Evolutionary conservation across 2,113 vertebrate genomes (phyloP), one percentile per base, ranked within the genome.

Genomic region (Chauna torquata): DNA sequence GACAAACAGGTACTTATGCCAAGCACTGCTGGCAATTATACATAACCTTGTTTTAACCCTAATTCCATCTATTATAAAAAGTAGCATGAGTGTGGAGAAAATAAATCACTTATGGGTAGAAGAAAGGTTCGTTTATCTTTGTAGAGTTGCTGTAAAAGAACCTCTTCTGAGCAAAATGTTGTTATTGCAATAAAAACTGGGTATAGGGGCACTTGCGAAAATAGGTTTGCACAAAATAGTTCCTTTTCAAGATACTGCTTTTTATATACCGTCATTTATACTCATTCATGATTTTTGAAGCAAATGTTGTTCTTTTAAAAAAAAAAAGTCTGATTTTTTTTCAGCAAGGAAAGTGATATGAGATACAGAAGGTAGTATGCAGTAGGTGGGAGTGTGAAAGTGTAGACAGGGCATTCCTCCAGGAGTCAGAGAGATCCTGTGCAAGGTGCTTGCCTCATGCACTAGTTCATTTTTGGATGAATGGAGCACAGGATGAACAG

Each of bases 121-220:
- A 91, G 90, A 93, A 95, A 27, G 82, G 61, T 76, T 91, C 38
- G 82, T 89, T 96, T 96, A 72, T 88, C 90, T 94, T 96, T 78
- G 44, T 45, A 86, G 87, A 87, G 25, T 24, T 44, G 25, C 61
- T 44, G 45, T 52, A 50, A 38, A 47, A 24, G 66, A 82, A 14
- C 9, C 69, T 90, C 69, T 55, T 54, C 28, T 88, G 70, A 76
- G 47, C 13, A 36, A 88, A 85, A 86, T 14, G 9, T 9, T 92
- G 49, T 82, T 83, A 77, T 12, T 91, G 17, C 54, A 89, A 65
- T 2, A 18, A 71, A 94, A 75, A 91, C 36, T 59, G 6, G 19
- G 24, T 50, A 24, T 90, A 25, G 42, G 34, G 64, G 14, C 16
- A 52, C 22, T 85, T 80, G 19, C 87, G 36, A 82, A 85, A 71